Evolutionary conservation across 2,888 invertebrate genomes (phyloP).

Genomic region (Polylopha cassiicola): DNA sequence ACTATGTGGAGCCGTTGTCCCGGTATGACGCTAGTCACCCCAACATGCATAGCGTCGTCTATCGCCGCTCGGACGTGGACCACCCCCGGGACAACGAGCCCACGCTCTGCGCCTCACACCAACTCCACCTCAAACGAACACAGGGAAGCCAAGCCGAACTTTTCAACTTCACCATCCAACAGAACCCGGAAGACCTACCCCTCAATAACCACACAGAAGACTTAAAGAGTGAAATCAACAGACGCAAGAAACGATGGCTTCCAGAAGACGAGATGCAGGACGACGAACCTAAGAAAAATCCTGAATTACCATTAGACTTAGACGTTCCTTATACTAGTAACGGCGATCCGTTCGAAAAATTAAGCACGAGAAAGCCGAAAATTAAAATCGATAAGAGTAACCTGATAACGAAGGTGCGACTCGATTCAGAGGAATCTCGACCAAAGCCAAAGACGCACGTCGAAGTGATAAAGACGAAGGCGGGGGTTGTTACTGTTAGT

Average conservation of each 20-base stretch:
- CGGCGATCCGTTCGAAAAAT: constrained; percentile 71
- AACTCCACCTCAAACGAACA: constrained; percentile 71
- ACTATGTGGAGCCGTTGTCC: constrained; percentile 88
- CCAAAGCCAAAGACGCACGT: constrained; percentile 82
- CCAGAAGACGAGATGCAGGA: constrained; percentile 80
- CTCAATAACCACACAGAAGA: constrained; percentile 58
- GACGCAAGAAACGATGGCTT: constrained; percentile 80
- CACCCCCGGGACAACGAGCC: constrained; percentile 58
- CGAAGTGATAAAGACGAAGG: constrained; percentile 81
- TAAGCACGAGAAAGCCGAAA: constrained; percentile 69
- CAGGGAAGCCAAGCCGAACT: constrained; percentile 55
- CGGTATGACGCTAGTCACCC: constrained; percentile 78
- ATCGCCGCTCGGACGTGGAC: constrained; percentile 86
- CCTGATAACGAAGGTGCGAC: constrained; percentile 72
- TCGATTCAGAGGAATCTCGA: constrained; percentile 72
- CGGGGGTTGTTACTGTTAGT: constrained; percentile 80
- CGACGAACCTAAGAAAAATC: constrained; percentile 78
- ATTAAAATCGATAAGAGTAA: constrained; percentile 74
- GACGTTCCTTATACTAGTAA: constrained; percentile 81
- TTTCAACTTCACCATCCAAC: constrained; percentile 57
- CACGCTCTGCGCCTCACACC: constrained; percentile 79
- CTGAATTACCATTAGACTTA: constrained; percentile 80
- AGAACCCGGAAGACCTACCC: constrained; percentile 42
- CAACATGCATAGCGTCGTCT: constrained; percentile 88
- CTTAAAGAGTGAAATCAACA: constrained; percentile 54